Conservation (phyloP, 2,888 invertebrate genomes). For the Urechis unicinctus region DNA sequence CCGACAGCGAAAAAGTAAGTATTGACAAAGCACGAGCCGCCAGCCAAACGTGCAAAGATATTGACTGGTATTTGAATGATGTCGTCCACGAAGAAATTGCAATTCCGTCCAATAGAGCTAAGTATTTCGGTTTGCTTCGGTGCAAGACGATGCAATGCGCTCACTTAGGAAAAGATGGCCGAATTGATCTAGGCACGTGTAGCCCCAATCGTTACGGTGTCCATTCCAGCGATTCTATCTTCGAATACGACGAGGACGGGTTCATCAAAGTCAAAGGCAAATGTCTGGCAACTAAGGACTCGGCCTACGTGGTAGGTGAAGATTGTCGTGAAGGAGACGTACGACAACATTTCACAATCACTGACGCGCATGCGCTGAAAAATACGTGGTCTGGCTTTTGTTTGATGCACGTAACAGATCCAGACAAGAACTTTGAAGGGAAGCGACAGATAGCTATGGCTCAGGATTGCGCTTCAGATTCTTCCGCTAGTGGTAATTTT, state of each 20-base stretch:
- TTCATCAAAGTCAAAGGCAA: conserved; percentile 10
- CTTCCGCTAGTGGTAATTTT: conserved; percentile 13
- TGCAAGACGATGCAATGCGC: conserved; percentile 18
- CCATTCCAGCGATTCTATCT: conserved; percentile 11
- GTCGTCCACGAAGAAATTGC: conserved; percentile 16
- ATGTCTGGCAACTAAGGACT: conserved; percentile 16
- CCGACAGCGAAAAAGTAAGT: not conserved
- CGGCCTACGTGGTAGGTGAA: conserved; percentile 16
- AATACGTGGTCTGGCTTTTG: conserved; percentile 18
- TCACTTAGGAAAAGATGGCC: conserved; percentile 6
- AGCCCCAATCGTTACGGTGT: conserved; percentile 10
- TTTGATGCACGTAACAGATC: conserved; percentile 27
- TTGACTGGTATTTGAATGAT: conserved; percentile 19
- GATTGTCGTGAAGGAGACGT: conserved; percentile 9
- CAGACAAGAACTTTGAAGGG: conserved; percentile 13
- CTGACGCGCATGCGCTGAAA: conserved; percentile 10
- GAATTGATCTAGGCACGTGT: conserved; percentile 19
- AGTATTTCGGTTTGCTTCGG: conserved; percentile 17
- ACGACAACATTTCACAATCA: conserved; percentile 14
- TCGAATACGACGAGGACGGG: conserved; percentile 15
- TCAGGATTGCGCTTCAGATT: conserved; percentile 19
- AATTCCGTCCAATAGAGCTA: conserved; percentile 11
- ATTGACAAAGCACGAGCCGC: no score
- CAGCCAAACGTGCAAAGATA: conserved; percentile 7
- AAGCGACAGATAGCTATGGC: conserved; percentile 25